Conservation (phyloP, 2,888 invertebrate species). For the Ormyrus thymus region DNA sequence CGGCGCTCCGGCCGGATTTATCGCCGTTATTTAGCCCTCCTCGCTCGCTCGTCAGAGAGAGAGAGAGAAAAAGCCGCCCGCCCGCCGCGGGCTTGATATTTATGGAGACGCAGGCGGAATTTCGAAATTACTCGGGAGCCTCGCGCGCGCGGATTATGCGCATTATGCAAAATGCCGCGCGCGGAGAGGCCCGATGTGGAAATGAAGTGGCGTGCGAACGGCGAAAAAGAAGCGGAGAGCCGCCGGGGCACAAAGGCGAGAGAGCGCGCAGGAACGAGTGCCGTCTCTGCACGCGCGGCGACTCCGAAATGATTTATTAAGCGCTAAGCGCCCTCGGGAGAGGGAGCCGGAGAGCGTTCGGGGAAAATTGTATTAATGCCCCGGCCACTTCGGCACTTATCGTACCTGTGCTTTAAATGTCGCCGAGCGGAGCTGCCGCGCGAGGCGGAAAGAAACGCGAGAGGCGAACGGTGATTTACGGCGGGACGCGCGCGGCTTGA, state of each 20-base stretch:
- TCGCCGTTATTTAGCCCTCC: slow-evolving; percentile 48
- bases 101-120: slow-evolving; percentile 53
- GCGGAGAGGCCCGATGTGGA: slow-evolving; percentile 36
- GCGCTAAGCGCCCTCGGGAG: not conserved
- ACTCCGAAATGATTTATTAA: slow-evolving; percentile 34
- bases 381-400: slow-evolving; percentile 25
- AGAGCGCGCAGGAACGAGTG: not conserved
- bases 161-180: slow-evolving; percentile 49
- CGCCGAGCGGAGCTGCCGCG: slow-evolving; percentile 22
- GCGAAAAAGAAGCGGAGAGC: slow-evolving; percentile 20
- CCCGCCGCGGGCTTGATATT: slow-evolving; percentile 35
- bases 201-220: slow-evolving; percentile 42
- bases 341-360: not conserved
- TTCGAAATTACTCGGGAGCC: slow-evolving; percentile 52
- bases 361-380: slow-evolving; percentile 49
- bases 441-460: slow-evolving; percentile 15
- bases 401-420: slow-evolving; percentile 36
- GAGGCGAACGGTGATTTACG: slow-evolving; percentile 32
- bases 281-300: not conserved
- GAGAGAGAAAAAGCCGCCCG: slow-evolving; percentile 26
- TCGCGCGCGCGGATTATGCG: slow-evolving; percentile 41
- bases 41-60: not conserved
- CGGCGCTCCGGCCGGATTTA: slow-evolving; percentile 50
- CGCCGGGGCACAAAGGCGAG: slow-evolving; percentile 1
- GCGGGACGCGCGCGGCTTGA: slow-evolving; percentile 4